A percentile compares a stretch with the other conserved stretches of the same genome.
These are phyloP conservation scores for Microcebus tavaratra DNA, from an alignment of 2,113 vertebrate genomes.

Conservation along the genomic window DNA sequence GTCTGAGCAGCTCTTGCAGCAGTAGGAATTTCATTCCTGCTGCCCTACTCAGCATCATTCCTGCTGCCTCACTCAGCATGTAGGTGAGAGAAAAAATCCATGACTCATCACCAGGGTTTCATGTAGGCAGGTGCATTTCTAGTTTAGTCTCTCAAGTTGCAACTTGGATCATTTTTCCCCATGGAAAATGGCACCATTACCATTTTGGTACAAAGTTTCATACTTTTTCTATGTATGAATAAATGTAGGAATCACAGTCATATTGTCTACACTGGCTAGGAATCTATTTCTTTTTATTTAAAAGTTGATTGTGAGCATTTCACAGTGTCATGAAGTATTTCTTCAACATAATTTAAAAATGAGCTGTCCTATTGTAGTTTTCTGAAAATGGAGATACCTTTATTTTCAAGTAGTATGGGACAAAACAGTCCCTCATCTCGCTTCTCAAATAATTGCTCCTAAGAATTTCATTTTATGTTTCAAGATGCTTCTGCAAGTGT, in stretches of 20 bases:
- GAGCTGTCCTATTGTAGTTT: not conserved
- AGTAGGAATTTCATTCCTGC: no score
- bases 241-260: not conserved
- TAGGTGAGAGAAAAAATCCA: not conserved
- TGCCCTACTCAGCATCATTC: not conserved
- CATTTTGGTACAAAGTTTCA: not conserved
- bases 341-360: not conserved
- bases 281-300: not conserved
- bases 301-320: not conserved
- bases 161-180: not conserved
- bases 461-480: conserved; percentile 39
- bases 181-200: not conserved
- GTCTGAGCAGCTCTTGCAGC: not conserved
- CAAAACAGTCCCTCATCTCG: not conserved
- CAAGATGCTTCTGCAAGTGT: not conserved
- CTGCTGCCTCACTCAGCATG: no score
- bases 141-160: not conserved
- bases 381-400: conserved; percentile 32
- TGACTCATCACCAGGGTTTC: not conserved
- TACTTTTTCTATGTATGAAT: not conserved
- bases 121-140: not conserved
- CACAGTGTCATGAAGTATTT: not conserved
- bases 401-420: not conserved
- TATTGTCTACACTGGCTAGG: not conserved
- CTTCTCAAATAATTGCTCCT: not conserved